Evolutionary conservation across 2,888 invertebrate genomes (phyloP), one percentile per base, ranked within the genome.

Genomic region (Sarcophaga rosellei): DNA sequence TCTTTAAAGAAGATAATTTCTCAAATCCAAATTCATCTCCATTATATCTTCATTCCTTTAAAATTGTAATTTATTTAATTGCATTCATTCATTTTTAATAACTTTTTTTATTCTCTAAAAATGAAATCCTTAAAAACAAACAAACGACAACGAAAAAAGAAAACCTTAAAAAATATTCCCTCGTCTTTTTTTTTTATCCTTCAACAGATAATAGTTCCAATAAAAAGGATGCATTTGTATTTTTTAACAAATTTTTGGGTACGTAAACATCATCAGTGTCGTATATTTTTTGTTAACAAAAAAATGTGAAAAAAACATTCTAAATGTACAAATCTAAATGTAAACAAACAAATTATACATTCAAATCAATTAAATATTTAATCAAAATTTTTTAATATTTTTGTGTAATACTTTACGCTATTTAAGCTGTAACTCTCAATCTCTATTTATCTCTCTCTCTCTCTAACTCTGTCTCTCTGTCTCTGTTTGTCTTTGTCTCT

Each of bases 171-270:
- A 83, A 80, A 63, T 75, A 80, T 85, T 78, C 81, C 81, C 84
- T 75, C 66, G 23, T 78, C 61, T 82, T 75, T 78, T 85, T 88
- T 87, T 88, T 87, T 88, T 86, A 85, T 82, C 85, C 89, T 88
- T 88, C 89, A 88, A 88, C 90, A 90, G 90, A 90, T 88, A 88
- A 89, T 89, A 88, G 84, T 72, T 86, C 86, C 86, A 89, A 88
- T 88, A 90, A 89, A 90, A 89, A 88, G 90, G 90, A 90, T 89
- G 89, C 90, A 86, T 90, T 89, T 89, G 89, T 88, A 87, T 90
- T 90, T 90, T 89, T 90, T 87, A 90, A 89, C 87, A 89, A 89
- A 86, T 89, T 90, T 88, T 88, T 90, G 86, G 90, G 90, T 90
- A 90, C 88, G 90, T 90, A 89, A 88, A 85, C 74, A 81, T 78